Conservation (phyloP, 2,888 invertebrate genomes). For the Aphidoletes aphidimyza region DNA sequence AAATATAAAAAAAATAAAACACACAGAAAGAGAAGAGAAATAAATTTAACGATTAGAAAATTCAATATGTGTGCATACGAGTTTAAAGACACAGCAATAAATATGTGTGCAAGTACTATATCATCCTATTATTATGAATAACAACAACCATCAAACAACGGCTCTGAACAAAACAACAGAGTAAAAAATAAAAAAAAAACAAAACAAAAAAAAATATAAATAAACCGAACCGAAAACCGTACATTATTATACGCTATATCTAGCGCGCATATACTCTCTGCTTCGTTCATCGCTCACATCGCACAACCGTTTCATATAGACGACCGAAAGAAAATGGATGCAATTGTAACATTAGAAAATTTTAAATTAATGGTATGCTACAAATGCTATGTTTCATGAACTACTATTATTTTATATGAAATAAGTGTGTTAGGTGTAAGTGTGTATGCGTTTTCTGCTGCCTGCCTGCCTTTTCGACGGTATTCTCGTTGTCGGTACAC, state of each 20-base stretch:
- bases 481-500: no score
- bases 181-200: no score
- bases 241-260: constrained; percentile 51
- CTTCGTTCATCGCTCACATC: constrained; percentile 34
- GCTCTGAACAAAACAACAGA: constrained; percentile 10
- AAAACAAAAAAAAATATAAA: constrained; percentile 16
- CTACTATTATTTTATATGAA: constrained; percentile 48
- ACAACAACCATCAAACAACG: constrained; percentile 49
- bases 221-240: constrained; percentile 22
- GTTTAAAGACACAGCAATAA: constrained; percentile 37
- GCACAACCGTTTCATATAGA: constrained; percentile 23
- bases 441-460: neutral
- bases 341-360: constrained; percentile 53
- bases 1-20: neutral
- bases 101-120: constrained; percentile 49
- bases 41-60: constrained; percentile 40
- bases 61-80: constrained; percentile 43
- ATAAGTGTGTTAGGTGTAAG: constrained; percentile 43
- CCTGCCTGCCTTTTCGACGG: no score
- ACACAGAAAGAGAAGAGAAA: neutral
- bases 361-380: constrained; percentile 53
- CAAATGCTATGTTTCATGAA: constrained; percentile 49
- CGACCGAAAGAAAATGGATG: constrained; percentile 50
- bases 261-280: neutral
- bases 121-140: constrained; percentile 48